A percentile compares a stretch with the other conserved stretches of the same genome.
These are phyloP conservation scores for Acropternis orthonyx DNA, from an alignment of 2,797 vertebrate species.

Conservation along the genomic window DNA sequence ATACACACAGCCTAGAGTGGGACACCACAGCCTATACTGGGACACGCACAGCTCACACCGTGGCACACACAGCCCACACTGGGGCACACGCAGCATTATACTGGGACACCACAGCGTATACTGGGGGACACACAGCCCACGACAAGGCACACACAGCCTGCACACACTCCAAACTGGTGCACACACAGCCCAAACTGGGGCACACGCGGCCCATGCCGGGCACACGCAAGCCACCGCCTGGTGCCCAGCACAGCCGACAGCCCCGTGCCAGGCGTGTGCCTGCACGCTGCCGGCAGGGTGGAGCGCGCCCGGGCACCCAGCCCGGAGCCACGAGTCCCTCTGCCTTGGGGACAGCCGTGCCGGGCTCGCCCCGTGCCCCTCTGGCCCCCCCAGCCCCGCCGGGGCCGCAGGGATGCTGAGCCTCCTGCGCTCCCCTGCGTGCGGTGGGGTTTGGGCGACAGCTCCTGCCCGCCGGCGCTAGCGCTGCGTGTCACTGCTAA, in stretches of 20 bases:
- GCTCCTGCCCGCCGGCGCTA: not conserved
- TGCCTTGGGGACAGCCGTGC: not conserved
- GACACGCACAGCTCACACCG: no score
- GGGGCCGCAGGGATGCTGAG: accelerated
- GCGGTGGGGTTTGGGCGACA: not conserved
- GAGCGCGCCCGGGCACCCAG: not conserved
- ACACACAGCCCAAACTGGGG: not conserved
- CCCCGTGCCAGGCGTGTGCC: not conserved
- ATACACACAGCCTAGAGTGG: no score
- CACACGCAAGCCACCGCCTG: not conserved
- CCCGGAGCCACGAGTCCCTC: not conserved
- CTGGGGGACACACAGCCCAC: no score
- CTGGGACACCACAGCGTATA: no score
- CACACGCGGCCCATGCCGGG: no score
- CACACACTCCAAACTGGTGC: no score
- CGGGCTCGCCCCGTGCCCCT: not conserved
- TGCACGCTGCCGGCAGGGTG: accelerated
- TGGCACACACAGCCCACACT: not conserved
- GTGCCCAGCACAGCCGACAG: not conserved
- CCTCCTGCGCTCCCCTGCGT: not conserved
- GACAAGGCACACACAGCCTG: no score
- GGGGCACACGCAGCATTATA: not conserved
- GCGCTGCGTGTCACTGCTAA: not conserved
- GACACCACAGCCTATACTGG: not conserved
- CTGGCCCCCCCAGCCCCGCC: not conserved